Evolutionary conservation across 1,140 invertebrate species (phyloP).

Genomic region (Sesamia nonagrioides): DNA sequence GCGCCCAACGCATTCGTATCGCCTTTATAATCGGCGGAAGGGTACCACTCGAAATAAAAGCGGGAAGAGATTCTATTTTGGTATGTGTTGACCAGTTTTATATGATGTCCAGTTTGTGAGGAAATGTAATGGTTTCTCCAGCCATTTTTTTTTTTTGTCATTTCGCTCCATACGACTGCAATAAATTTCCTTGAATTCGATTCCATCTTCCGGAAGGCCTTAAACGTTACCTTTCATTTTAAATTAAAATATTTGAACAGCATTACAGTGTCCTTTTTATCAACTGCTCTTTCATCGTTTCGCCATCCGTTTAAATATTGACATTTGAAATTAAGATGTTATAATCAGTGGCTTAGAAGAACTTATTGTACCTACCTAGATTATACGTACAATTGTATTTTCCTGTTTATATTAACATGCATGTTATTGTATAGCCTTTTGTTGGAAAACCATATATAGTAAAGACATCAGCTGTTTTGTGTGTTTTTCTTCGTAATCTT

Average conservation of each 20-base stretch:
- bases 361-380: not conserved
- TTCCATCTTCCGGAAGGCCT: not conserved
- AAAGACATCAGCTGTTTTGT: too few species aligned
- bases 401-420: too few species aligned
- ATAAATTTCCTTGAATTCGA: not conserved
- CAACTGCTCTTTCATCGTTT: constrained; percentile 15
- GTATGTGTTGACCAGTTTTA: constrained; percentile 10
- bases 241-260: constrained; percentile 10
- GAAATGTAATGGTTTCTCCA: not conserved
- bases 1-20: constrained; percentile 64
- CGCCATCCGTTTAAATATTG: constrained; percentile 24
- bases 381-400: too few species aligned
- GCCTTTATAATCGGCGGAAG: constrained; percentile 57
- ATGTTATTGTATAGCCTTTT: not conserved
- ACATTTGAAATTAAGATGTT: constrained; percentile 13
- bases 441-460: not conserved
- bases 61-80: constrained; percentile 41
- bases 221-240: not conserved
- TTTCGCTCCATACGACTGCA: not conserved
- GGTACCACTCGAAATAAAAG: constrained; percentile 47
- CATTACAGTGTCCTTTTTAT: constrained; percentile 3
- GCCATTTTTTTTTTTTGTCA: not conserved
- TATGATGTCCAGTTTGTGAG: constrained; percentile 1
- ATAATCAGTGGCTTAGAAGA: not conserved
- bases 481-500: not conserved